phyloP scores from a whole-genome alignment of 2,888 invertebrate genomes.

The Philereme transversata region DNA sequence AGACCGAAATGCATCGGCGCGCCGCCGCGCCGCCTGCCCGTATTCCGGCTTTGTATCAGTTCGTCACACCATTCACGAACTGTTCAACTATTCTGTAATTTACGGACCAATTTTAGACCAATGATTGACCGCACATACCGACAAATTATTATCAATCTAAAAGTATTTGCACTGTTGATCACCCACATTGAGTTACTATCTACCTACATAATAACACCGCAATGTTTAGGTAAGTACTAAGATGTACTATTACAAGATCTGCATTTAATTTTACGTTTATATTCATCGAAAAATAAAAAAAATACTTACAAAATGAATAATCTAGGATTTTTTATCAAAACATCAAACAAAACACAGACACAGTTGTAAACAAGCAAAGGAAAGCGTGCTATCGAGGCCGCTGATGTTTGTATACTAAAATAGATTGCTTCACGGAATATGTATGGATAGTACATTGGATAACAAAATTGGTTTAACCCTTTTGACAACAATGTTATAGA shows the following conservation, averaged over 20 bases:
- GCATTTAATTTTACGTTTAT: no score
- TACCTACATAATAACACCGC: background rate
- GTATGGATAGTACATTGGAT: no score
- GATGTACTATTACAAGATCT: no score
- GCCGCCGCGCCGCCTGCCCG: no score
- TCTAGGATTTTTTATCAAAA: background rate
- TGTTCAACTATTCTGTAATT: no score
- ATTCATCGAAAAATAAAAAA: background rate
- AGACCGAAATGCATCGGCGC: no score
- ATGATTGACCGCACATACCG: background rate
- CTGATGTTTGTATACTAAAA: conserved; percentile 29
- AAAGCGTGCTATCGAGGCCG: conserved; percentile 16
- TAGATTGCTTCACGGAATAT: conserved; percentile 5
- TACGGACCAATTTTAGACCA: background rate
- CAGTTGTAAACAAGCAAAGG: conserved; percentile 3
- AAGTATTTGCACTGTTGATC: background rate
- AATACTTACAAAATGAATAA: conserved; percentile 1
- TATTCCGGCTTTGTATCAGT: no score
- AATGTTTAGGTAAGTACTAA: no score
- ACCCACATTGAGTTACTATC: background rate
- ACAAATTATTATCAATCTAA: conserved; percentile 1
- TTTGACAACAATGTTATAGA: no score
- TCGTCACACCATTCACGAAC: no score
- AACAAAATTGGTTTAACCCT: no score
- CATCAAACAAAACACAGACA: background rate